Evolutionary conservation across 30 jellyfish, hydroid and myxozoan genomes (phyloP).

Genomic region (Nemopilema nomurai): DNA sequence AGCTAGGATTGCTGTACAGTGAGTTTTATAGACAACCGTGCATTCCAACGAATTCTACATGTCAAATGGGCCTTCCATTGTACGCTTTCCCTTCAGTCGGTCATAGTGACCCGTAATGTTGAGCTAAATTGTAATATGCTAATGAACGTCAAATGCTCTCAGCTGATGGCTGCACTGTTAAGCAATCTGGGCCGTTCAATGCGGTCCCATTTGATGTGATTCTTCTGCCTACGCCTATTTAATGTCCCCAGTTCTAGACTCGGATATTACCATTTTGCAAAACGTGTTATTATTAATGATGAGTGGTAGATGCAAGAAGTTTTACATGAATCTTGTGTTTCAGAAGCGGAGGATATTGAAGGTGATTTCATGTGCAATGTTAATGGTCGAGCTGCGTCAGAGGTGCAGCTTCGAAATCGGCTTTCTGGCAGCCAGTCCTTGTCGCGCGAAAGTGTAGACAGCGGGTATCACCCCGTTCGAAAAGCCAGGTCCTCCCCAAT

Average conservation of each 20-base stretch:
- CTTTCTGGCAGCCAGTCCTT: constrained; percentile 30
- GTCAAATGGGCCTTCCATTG: background rate
- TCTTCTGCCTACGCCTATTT: background rate
- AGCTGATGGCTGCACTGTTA: background rate
- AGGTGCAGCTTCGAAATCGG: constrained; percentile 65
- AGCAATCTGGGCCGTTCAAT: background rate
- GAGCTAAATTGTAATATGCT: too few relatives aligned
- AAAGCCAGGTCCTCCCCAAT: constrained; percentile 82
- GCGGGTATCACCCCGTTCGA: constrained; percentile 76
- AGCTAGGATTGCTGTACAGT: too few relatives aligned
- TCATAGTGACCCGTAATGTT: background rate
- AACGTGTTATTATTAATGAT: too few relatives aligned
- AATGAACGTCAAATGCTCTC: background rate
- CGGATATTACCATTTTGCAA: too few relatives aligned
- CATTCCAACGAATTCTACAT: background rate
- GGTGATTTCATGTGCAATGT: constrained; percentile 76
- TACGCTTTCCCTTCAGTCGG: background rate
- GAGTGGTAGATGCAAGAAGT: background rate
- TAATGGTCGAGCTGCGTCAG: constrained; percentile 72
- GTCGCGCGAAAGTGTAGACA: constrained; percentile 71
- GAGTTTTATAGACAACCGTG: background rate
- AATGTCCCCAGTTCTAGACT: too few relatives aligned
- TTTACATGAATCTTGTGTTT: background rate
- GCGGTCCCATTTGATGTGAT: background rate
- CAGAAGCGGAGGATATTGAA: constrained; percentile 72